Evolutionary conservation across 1,140 invertebrate genomes (phyloP).

Genomic region (Caerostris extrusa): DNA sequence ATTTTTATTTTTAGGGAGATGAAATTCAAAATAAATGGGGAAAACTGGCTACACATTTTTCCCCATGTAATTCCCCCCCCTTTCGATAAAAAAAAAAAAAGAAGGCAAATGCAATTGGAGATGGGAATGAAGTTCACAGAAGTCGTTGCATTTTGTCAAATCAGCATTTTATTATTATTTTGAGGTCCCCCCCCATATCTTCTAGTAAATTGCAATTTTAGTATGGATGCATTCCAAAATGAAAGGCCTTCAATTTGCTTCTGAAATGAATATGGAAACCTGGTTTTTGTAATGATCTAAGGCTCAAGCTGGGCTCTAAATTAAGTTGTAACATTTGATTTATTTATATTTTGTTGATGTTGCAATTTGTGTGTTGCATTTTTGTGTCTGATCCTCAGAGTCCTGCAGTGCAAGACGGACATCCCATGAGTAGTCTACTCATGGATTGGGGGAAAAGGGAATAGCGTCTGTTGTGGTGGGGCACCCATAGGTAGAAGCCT

Average conservation of each 20-base stretch:
- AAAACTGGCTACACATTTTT: too few relatives aligned
- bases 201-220: neutral
- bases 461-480: too few relatives aligned
- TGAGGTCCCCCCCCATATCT: neutral
- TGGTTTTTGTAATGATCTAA: neutral
- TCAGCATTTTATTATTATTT: conserved; percentile 1
- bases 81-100: neutral
- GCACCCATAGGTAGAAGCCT: too few relatives aligned
- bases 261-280: neutral
- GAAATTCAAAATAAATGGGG: too few relatives aligned
- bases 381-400: too few relatives aligned
- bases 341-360: too few relatives aligned
- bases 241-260: neutral
- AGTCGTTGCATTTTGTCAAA: neutral
- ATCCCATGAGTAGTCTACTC: too few relatives aligned
- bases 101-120: neutral
- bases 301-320: neutral
- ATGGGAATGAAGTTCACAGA: neutral
- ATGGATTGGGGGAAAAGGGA: too few relatives aligned
- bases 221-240: neutral
- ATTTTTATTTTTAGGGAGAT: too few relatives aligned
- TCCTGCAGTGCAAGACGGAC: too few relatives aligned
- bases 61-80: neutral
- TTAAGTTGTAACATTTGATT: neutral
- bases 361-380: too few relatives aligned